phyloP scores from a whole-genome alignment of 2,888 invertebrate genomes.

The Copidosoma aretas region DNA sequence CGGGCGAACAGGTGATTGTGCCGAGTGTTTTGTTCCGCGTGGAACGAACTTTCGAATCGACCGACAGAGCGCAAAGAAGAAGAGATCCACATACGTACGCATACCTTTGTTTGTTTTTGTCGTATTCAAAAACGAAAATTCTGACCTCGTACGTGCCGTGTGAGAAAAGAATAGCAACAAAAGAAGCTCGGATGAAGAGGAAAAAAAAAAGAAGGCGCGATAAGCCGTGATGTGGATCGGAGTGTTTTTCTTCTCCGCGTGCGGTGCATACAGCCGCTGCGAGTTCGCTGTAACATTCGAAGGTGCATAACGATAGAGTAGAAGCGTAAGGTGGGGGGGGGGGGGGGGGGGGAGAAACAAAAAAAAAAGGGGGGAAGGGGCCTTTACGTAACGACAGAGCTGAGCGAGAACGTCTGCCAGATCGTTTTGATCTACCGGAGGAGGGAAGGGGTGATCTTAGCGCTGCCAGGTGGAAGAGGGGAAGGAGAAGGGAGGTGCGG shows the following conservation, averaged over 20 bases:
- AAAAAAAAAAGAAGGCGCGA: too few relatives aligned
- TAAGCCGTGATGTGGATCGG: too few relatives aligned
- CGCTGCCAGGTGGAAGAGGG: constrained; percentile 12
- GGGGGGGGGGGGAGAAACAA: neutral
- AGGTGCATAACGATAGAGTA: neutral
- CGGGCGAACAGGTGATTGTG: too few relatives aligned
- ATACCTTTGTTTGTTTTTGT: too few relatives aligned
- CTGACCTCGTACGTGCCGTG: too few relatives aligned
- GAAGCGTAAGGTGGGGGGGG: neutral
- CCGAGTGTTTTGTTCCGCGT: constrained; percentile 5
- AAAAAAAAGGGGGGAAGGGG: neutral
- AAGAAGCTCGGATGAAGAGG: neutral
- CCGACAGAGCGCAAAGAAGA: neutral
- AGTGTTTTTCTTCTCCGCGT: too few relatives aligned
- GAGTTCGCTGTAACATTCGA: too few relatives aligned
- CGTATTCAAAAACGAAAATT: too few relatives aligned
- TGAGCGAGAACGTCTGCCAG: neutral
- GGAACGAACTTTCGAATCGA: constrained; percentile 14
- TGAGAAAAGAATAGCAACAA: neutral
- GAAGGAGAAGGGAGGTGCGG: constrained; percentile 1
- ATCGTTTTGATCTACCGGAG: constrained; percentile 19
- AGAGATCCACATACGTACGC: neutral
- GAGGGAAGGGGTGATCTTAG: neutral
- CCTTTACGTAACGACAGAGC: constrained; percentile 23
- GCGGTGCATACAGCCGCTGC: too few relatives aligned